A percentile compares a stretch with the other conserved stretches of the same genome.
These are phyloP conservation scores for Drosophila pandora DNA, from an alignment of 1,140 invertebrate genomes.

Conservation along the genomic window DNA sequence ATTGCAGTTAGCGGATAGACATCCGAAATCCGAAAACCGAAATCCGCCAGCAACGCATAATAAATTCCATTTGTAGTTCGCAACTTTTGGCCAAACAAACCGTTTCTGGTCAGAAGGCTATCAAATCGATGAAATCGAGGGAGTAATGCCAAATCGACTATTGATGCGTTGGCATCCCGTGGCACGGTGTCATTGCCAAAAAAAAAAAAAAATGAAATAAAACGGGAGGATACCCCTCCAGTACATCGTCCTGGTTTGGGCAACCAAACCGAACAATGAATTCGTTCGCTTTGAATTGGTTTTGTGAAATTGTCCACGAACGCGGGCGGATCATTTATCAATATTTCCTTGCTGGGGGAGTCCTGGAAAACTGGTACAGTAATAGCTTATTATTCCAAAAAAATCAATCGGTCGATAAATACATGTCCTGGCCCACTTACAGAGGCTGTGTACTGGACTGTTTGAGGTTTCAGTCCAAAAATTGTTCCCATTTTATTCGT, in stretches of 20 bases:
- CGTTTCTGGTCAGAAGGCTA: not conserved
- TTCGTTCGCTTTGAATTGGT: conserved; percentile 47
- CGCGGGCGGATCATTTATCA: conserved; percentile 65
- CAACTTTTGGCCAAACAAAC: conserved; percentile 31
- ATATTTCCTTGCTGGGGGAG: conserved; percentile 58
- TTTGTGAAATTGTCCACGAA: conserved; percentile 61
- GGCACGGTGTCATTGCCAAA: conserved; percentile 53
- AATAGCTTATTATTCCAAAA: conserved; percentile 60
- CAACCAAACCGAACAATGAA: conserved; percentile 56
- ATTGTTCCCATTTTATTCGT: not conserved
- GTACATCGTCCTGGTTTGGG: not conserved
- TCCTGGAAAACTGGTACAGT: conserved; percentile 20
- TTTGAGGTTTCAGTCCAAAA: not conserved
- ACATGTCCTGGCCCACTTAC: conserved; percentile 20
- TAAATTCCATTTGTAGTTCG: conserved; percentile 71
- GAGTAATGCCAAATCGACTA: conserved; percentile 56
- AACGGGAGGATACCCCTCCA: not conserved
- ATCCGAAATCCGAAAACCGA: not conserved
- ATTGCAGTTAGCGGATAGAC: conserved; percentile 62
- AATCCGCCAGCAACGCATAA: conserved; percentile 64
- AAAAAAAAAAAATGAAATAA: not conserved
- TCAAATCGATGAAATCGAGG: not conserved
- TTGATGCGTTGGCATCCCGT: conserved; percentile 67
- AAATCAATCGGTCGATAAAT: conserved; percentile 57
- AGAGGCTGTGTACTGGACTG: not conserved